phyloP scores from a whole-genome alignment of 2,797 vertebrate genomes.

The Steatocranus sp. region DNA sequence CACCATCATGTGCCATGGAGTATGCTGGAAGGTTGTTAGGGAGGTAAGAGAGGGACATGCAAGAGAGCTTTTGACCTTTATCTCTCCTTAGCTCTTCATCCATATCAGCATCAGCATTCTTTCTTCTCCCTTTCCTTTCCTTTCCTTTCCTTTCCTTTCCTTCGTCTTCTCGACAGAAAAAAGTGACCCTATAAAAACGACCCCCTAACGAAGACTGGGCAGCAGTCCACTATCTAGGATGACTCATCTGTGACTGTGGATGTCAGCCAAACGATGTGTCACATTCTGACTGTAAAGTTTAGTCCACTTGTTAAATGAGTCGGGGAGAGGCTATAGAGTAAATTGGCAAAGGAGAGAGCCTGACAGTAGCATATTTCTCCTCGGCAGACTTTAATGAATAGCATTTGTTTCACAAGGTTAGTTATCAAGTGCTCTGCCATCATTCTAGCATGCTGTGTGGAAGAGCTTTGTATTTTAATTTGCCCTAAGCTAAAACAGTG shows the following conservation, averaged over 20 bases:
- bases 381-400: conserved; percentile 33
- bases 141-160: neutral
- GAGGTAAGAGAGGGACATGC: conserved; percentile 9
- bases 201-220: conserved; percentile 46
- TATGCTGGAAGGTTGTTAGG: conserved; percentile 1
- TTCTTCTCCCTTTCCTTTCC: neutral
- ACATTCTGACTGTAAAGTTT: conserved; percentile 18
- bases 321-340: neutral
- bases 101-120: neutral
- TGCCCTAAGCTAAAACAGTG: neutral
- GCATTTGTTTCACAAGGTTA: conserved; percentile 22
- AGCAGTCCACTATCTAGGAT: conserved; percentile 7
- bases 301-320: conserved; percentile 6
- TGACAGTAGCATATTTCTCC: conserved; percentile 21
- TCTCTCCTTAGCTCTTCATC: conserved; percentile 7
- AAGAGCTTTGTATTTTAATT: neutral
- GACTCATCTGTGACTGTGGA: conserved; percentile 44
- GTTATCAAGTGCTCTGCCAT: conserved; percentile 2
- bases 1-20: neutral
- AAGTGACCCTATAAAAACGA: conserved; percentile 38
- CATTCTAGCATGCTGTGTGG: neutral
- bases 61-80: conserved; percentile 32
- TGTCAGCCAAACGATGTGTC: conserved; percentile 38
- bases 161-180: neutral
- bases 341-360: conserved; percentile 19